Conservation (phyloP, 2,888 invertebrate species). For the Drosophila neotestacea region DNA sequence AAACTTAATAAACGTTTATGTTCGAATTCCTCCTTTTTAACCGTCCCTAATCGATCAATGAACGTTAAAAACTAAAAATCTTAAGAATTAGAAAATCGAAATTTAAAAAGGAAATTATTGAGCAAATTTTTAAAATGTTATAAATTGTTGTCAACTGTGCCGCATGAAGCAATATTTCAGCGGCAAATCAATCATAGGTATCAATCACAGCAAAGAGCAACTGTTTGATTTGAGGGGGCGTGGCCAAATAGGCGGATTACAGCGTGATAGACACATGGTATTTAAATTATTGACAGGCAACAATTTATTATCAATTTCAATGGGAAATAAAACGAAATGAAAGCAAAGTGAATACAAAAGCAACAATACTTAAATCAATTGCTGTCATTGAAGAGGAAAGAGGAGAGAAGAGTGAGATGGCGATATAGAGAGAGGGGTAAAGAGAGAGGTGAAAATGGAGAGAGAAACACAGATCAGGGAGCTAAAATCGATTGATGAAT, state of each 20-base stretch:
- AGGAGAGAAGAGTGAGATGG: not conserved
- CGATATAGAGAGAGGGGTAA: not conserved
- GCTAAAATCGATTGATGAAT: constrained; percentile 69
- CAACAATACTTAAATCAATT: constrained; percentile 65
- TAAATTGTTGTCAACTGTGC: constrained; percentile 39
- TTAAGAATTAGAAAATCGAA: not conserved
- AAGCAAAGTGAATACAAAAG: constrained; percentile 33
- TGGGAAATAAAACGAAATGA: constrained; percentile 27
- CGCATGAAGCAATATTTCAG: constrained; percentile 43
- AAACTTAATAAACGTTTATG: not conserved
- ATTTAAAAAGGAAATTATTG: not conserved
- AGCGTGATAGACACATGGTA: constrained; percentile 76
- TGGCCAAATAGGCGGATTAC: constrained; percentile 20
- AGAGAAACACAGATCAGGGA: not conserved
- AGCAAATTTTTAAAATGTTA: not conserved
- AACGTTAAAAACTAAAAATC: too few species aligned
- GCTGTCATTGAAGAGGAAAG: constrained; percentile 5
- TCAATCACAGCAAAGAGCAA: constrained; percentile 18
- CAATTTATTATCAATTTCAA: constrained; percentile 81
- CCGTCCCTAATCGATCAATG: not conserved
- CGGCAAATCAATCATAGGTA: constrained; percentile 58
- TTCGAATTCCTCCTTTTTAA: not conserved
- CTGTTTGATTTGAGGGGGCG: constrained; percentile 26
- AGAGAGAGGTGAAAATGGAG: not conserved
- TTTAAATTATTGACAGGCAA: constrained; percentile 82